Conservation (phyloP, 2,888 invertebrate species). For the Pheosia tremula region DNA sequence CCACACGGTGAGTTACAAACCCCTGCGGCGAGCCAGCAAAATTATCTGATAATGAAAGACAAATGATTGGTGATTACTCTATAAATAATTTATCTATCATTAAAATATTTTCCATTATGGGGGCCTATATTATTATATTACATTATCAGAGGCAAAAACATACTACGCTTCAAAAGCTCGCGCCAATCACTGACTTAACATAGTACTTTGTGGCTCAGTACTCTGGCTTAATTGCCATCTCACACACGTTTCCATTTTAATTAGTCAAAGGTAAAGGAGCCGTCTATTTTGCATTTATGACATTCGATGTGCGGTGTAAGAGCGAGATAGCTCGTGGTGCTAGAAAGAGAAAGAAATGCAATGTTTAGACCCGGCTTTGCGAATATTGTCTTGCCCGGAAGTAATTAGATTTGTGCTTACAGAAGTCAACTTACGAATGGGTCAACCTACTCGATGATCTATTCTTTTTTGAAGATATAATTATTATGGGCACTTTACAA, state of each 20-base stretch:
- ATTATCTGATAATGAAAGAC: no score
- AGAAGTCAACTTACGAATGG: no score
- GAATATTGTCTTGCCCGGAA: not conserved
- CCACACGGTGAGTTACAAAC: no score
- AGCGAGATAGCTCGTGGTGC: not conserved
- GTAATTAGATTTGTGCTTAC: not conserved
- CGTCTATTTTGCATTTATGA: not conserved
- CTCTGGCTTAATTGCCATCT: not conserved
- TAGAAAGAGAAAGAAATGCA: not conserved
- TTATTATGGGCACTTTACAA: no score
- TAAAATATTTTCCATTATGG: no score
- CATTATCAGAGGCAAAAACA: no score
- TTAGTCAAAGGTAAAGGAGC: not conserved
- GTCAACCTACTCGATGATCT: no score
- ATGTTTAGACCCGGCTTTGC: not conserved
- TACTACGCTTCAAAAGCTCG: not conserved
- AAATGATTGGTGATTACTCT: no score
- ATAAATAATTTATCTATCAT: no score
- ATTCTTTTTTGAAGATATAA: no score
- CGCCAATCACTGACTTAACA: not conserved
- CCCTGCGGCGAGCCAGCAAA: no score
- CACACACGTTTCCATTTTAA: slow-evolving; percentile 1
- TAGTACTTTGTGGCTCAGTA: not conserved
- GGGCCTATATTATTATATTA: no score
- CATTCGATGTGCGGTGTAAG: not conserved